Conservation (phyloP, 2,797 vertebrate genomes). For the Enteromius paludinosus region DNA sequence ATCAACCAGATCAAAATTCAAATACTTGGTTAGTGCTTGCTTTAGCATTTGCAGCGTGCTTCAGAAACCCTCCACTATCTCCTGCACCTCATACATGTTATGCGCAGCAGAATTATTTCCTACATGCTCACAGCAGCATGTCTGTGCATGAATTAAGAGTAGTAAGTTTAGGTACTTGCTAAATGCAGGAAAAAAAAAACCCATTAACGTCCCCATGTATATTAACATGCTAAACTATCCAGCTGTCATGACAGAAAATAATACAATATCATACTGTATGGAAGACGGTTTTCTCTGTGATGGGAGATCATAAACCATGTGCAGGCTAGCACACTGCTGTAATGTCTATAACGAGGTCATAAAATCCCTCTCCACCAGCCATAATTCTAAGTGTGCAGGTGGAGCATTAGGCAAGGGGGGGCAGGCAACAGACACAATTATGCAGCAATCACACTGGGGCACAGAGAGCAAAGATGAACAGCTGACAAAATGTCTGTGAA, state of each 20-base stretch:
- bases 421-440: not conserved
- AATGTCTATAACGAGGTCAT: slow-evolving; percentile 14
- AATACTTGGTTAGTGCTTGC: not conserved
- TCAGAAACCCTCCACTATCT: not conserved
- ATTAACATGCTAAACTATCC: not conserved
- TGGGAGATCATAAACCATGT: slow-evolving; percentile 7
- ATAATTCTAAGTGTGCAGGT: slow-evolving; percentile 16
- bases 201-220: not conserved
- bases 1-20: not conserved
- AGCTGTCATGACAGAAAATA: not conserved
- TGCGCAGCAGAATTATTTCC: not conserved
- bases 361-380: slow-evolving; percentile 13
- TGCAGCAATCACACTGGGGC: slow-evolving; percentile 4
- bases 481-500: slow-evolving; percentile 32
- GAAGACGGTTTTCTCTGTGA: not conserved
- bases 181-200: not conserved
- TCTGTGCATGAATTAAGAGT: not conserved
- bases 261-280: not conserved
- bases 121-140: not conserved
- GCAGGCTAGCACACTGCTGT: slow-evolving; percentile 13
- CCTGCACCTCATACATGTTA: not conserved
- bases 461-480: slow-evolving; percentile 20
- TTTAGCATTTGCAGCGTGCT: not conserved
- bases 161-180: not conserved
- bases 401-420: slow-evolving; percentile 15